These are phyloP conservation scores for Excalfactoria chinensis DNA, from an alignment of 2,113 vertebrate species.

Conservation along the genomic window DNA sequence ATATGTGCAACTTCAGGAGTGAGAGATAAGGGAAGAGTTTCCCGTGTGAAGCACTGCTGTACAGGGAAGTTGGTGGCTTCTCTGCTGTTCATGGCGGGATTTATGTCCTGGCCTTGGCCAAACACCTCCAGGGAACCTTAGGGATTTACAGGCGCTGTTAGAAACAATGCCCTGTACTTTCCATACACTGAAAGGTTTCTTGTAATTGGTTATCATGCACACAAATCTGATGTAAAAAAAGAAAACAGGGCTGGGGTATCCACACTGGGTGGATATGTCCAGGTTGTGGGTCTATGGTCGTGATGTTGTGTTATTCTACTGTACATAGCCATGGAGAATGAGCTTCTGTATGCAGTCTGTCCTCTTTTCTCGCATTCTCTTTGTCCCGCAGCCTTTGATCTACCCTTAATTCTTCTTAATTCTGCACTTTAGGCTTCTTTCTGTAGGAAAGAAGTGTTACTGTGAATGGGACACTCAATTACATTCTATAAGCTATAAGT, in stretches of 20 bases:
- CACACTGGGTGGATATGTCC: neutral
- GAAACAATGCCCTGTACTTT: neutral
- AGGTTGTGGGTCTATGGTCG: neutral
- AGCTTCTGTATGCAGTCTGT: neutral
- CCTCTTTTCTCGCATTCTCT: neutral
- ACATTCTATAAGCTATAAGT: neutral
- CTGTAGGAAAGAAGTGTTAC: neutral
- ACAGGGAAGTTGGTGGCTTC: neutral
- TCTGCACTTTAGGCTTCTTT: neutral
- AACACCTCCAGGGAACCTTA: fast-evolving
- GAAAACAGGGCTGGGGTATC: neutral
- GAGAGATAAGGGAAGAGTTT: neutral
- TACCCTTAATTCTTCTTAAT: neutral
- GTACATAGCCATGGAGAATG: neutral
- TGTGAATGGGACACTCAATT: neutral
- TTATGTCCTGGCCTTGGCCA: neutral
- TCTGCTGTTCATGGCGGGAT: fast-evolving
- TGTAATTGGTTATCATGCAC: fast-evolving
- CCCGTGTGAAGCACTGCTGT: neutral
- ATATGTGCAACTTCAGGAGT: neutral
- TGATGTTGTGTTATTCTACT: neutral
- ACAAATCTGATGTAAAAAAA: neutral
- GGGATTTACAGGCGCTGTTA: neutral
- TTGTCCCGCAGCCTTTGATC: neutral
- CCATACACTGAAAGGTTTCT: neutral